Conservation (phyloP, 64 coral and sea anemone genomes). For the Dendronephthya gigantea region DNA sequence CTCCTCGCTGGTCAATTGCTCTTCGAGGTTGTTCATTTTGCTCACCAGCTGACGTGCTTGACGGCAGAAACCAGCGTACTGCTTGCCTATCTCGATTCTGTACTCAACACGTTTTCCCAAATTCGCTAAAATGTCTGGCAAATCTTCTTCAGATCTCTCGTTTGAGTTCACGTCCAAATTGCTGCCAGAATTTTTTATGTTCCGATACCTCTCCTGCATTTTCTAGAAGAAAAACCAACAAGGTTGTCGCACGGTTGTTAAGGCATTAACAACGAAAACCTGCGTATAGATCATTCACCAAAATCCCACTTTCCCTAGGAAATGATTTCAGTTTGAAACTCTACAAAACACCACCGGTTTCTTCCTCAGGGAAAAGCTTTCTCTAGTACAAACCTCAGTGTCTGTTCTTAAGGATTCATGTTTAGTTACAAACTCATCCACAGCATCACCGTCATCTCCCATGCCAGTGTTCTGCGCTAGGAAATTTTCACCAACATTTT, state of each 20-base stretch:
- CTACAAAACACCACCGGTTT: too few species aligned
- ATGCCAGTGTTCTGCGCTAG: slow-evolving; percentile 16
- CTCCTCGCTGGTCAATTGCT: slow-evolving; percentile 88
- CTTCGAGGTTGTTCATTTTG: slow-evolving; percentile 64
- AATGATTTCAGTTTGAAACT: too few species aligned
- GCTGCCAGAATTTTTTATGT: neutral
- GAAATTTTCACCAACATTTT: slow-evolving; percentile 41
- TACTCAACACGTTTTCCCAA: slow-evolving; percentile 47
- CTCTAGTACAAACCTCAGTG: neutral
- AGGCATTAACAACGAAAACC: too few species aligned
- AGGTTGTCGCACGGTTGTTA: too few species aligned
- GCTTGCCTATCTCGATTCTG: slow-evolving; percentile 64
- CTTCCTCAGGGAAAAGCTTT: too few species aligned
- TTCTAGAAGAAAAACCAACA: neutral
- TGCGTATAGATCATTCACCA: too few species aligned
- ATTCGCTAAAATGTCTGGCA: slow-evolving; percentile 47
- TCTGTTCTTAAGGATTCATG: slow-evolving; percentile 34
- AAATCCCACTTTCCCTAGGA: too few species aligned
- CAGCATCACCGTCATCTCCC: slow-evolving; percentile 23
- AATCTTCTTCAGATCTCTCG: slow-evolving; percentile 31
- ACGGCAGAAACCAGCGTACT: slow-evolving; percentile 76
- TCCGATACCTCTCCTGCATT: slow-evolving; percentile 1
- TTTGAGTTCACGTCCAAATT: slow-evolving; percentile 12
- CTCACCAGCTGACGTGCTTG: slow-evolving; percentile 66
- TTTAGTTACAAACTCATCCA: slow-evolving; percentile 36